Conservation (phyloP, 2,888 invertebrate species). For the Caenorhabditis parvicauda region DNA sequence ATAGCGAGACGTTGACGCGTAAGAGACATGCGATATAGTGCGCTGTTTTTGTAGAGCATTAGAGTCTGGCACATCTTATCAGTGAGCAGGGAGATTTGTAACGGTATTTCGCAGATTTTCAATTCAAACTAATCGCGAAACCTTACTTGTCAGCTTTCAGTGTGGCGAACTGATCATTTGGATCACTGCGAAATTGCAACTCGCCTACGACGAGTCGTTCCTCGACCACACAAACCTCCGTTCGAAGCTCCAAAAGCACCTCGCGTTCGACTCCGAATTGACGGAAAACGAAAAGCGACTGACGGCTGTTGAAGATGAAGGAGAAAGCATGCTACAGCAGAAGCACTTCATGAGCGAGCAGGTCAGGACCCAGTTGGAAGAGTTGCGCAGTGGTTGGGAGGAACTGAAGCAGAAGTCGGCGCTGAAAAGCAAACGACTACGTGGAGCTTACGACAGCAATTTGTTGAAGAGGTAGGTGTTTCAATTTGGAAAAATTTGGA, state of each 20-base stretch:
- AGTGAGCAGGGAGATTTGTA: no score
- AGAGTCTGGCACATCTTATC: no score
- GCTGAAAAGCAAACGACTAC: slow-evolving; percentile 69
- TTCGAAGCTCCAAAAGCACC: slow-evolving; percentile 72
- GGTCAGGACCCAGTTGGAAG: slow-evolving; percentile 77
- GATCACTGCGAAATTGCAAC: slow-evolving; percentile 88
- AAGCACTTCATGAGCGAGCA: slow-evolving; percentile 80
- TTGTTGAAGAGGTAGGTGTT: slow-evolving; percentile 44
- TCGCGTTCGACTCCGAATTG: slow-evolving; percentile 91
- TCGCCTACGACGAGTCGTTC: slow-evolving; percentile 88
- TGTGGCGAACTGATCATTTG: slow-evolving; percentile 71
- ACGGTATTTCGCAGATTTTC: no score
- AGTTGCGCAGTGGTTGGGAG: slow-evolving; percentile 83
- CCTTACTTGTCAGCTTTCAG: no score
- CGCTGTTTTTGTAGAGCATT: no score
- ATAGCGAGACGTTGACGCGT: no score
- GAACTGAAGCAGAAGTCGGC: slow-evolving; percentile 76
- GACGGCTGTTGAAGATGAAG: slow-evolving; percentile 61
- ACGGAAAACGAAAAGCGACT: slow-evolving; percentile 75
- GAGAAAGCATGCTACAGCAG: slow-evolving; percentile 69
- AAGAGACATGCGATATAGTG: no score
- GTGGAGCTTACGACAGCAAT: slow-evolving; percentile 56
- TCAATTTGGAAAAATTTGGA: no score
- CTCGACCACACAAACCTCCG: slow-evolving; percentile 88
- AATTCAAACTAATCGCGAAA: no score